phyloP scores from a whole-genome alignment of 2,113 vertebrate species.

The Gobius niger region DNA sequence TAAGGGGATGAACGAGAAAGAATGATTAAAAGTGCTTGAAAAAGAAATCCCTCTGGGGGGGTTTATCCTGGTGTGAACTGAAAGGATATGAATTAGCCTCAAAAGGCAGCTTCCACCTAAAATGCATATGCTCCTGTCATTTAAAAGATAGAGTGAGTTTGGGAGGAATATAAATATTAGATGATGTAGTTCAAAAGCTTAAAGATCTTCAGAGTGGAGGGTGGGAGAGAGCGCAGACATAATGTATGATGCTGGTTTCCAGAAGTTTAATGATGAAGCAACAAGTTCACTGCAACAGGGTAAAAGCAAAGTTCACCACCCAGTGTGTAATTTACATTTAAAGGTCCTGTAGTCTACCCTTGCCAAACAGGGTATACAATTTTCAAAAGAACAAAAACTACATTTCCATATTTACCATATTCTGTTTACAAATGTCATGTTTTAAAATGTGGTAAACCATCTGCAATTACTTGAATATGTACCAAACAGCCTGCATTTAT shows the following conservation, averaged over 20 bases:
- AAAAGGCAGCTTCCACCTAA: not conserved
- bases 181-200: slow-evolving; percentile 6
- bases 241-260: not conserved
- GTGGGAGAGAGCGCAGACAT: not conserved
- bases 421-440: too few relatives aligned
- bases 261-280: not conserved
- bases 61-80: slow-evolving; percentile 15
- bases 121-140: slow-evolving; percentile 4
- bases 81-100: slow-evolving; percentile 2
- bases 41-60: not conserved
- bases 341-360: not conserved
- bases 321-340: not conserved
- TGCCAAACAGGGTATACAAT: too few relatives aligned
- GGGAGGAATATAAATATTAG: not conserved
- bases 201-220: not conserved
- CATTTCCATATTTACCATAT: too few relatives aligned
- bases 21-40: slow-evolving; percentile 5
- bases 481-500: too few relatives aligned
- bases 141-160: not conserved
- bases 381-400: too few relatives aligned
- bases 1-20: not conserved
- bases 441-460: too few relatives aligned
- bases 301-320: not conserved
- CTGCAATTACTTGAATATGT: too few relatives aligned
- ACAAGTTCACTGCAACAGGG: not conserved